phyloP scores from a whole-genome alignment of 1,140 invertebrate genomes.

The Ostrea denselamellosa region DNA sequence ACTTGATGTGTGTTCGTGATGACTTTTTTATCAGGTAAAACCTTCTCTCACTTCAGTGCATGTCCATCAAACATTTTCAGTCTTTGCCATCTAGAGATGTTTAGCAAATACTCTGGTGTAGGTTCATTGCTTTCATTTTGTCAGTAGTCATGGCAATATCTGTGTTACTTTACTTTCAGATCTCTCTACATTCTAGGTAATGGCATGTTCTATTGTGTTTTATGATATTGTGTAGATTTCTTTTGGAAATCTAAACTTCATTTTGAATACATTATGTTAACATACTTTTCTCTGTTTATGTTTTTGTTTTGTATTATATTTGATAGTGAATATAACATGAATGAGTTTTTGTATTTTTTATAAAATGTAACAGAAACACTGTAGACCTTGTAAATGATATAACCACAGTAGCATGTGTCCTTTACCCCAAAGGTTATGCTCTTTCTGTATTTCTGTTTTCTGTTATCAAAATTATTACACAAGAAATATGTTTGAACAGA shows the following conservation, averaged over 20 bases:
- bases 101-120: not conserved
- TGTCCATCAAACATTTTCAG: not conserved
- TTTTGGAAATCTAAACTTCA: not conserved
- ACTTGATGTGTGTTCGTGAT: conserved; percentile 34
- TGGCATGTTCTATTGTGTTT: conserved; percentile 6
- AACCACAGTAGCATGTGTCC: no score
- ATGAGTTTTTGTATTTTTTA: not conserved
- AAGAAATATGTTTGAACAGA: no score
- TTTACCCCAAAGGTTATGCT: no score
- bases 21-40: conserved; percentile 35
- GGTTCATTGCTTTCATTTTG: not conserved
- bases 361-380: no score
- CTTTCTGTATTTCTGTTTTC: no score
- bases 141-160: not conserved
- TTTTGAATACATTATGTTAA: not conserved
- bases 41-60: not conserved
- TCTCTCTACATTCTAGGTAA: not conserved
- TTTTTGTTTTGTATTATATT: not conserved
- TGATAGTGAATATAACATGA: not conserved
- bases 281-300: not conserved
- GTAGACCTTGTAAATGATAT: no score
- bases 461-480: no score
- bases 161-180: not conserved
- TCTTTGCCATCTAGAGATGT: not conserved
- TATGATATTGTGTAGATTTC: not conserved